These are phyloP conservation scores for Strix uralensis DNA, from an alignment of 2,113 vertebrate species.

Conservation along the genomic window DNA sequence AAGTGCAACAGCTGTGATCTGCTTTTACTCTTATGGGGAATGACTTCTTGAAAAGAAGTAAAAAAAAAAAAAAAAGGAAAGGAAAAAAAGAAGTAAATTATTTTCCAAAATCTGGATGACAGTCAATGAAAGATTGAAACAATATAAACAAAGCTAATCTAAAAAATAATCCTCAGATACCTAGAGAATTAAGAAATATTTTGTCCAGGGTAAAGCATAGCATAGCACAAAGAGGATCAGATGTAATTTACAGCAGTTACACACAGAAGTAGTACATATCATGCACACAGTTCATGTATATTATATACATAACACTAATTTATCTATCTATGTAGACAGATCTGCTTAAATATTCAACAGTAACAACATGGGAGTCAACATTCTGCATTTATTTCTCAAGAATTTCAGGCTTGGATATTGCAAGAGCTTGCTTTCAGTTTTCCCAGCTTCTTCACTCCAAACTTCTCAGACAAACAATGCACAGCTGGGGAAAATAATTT, in stretches of 20 bases:
- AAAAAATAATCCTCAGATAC: neutral
- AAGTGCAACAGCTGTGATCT: neutral
- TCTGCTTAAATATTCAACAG: neutral
- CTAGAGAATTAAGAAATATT: neutral
- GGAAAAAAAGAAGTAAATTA: neutral
- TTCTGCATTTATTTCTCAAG: neutral
- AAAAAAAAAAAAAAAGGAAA: neutral
- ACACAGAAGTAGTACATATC: neutral
- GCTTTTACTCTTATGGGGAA: neutral
- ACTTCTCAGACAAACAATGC: neutral
- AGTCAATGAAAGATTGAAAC: neutral
- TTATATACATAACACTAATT: neutral
- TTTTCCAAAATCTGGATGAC: neutral
- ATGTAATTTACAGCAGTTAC: neutral
- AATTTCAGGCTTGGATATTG: neutral
- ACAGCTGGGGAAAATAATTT: neutral
- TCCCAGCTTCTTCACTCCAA: neutral
- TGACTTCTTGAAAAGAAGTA: neutral
- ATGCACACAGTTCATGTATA: neutral
- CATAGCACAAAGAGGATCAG: neutral
- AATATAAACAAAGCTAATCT: neutral
- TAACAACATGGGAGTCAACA: neutral
- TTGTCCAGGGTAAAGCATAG: neutral
- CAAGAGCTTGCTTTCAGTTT: neutral
- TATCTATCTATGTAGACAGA: neutral